phyloP scores from a whole-genome alignment of 2,113 vertebrate species.

The Sminthopsis crassicaudata region DNA sequence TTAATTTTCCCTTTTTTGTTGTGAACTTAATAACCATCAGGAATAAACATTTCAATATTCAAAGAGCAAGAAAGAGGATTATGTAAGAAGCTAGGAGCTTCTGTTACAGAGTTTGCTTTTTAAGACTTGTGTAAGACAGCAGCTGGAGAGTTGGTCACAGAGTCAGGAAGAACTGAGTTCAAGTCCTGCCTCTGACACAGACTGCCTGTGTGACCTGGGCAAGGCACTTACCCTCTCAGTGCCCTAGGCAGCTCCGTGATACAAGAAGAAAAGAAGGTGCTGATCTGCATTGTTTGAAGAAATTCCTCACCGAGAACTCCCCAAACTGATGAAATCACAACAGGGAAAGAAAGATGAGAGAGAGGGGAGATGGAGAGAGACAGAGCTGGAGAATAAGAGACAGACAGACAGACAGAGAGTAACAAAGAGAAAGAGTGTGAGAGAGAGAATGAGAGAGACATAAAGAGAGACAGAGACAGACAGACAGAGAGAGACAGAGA shows the following conservation, averaged over 20 bases:
- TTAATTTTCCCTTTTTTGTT: not conserved
- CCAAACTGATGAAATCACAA: not conserved
- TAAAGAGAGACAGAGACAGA: no score
- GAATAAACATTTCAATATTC: not conserved
- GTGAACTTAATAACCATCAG: not conserved
- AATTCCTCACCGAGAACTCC: not conserved
- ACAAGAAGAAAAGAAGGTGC: not conserved
- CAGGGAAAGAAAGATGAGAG: not conserved
- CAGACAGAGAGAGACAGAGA: no score
- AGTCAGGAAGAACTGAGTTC: not conserved
- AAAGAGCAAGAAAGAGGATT: not conserved
- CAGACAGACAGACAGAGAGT: no score
- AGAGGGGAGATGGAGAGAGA: no score
- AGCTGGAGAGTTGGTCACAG: not conserved
- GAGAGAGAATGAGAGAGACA: no score
- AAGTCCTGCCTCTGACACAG: accelerated
- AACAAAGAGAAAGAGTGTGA: no score
- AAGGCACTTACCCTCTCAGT: not conserved
- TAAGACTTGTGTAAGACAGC: not conserved
- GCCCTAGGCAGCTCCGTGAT: not conserved
- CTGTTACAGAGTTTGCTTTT: not conserved
- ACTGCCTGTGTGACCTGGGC: not conserved
- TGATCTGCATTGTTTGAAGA: not conserved
- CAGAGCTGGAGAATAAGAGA: no score
- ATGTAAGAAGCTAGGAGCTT: not conserved